A percentile compares a stretch with the other conserved stretches of the same genome.
phyloP scores from a whole-genome alignment of 2,888 invertebrate genomes.

The Hypselothyrea guttata region DNA sequence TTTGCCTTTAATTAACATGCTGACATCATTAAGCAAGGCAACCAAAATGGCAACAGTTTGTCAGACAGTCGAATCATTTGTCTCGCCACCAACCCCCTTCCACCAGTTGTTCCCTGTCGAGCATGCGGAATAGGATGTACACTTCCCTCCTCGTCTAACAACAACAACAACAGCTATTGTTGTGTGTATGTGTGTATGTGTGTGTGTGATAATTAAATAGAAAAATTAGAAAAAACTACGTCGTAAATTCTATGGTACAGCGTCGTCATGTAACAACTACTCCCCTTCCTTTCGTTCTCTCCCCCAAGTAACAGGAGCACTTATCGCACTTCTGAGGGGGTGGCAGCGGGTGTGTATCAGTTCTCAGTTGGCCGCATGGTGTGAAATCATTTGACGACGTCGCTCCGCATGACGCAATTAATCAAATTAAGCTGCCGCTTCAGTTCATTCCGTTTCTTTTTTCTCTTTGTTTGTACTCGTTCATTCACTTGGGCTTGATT shows the following conservation, averaged over 20 bases:
- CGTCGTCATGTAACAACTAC: slow-evolving; percentile 66
- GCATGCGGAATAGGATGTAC: slow-evolving; percentile 51
- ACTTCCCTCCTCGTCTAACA: not conserved
- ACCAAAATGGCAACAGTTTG: slow-evolving; percentile 70
- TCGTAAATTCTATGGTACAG: slow-evolving; percentile 61
- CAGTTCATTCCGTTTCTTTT: not conserved
- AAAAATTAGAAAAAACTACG: slow-evolving; percentile 75
- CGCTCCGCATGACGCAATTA: slow-evolving; percentile 75
- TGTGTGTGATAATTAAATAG: slow-evolving; percentile 68
- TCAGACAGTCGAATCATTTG: slow-evolving; percentile 66
- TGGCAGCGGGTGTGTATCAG: not conserved
- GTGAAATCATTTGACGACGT: slow-evolving; percentile 72
- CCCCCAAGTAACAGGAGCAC: slow-evolving; percentile 35
- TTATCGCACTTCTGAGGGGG: slow-evolving; percentile 64
- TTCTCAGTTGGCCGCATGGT: slow-evolving; percentile 37
- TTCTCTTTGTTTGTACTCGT: slow-evolving; percentile 15
- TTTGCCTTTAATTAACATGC: slow-evolving; percentile 81
- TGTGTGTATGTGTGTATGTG: slow-evolving; percentile 19
- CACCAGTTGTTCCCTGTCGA: slow-evolving; percentile 2
- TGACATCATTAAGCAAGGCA: slow-evolving; percentile 72
- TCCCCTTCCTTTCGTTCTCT: slow-evolving; percentile 49
- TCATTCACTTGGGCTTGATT: slow-evolving; percentile 50
- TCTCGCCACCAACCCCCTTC: slow-evolving; percentile 40
- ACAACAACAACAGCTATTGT: not conserved
- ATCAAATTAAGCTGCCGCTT: slow-evolving; percentile 67